Evolutionary conservation across 2,797 vertebrate genomes (phyloP), one percentile per base, ranked within the genome.

Genomic region (Eremophila alpestris): DNA sequence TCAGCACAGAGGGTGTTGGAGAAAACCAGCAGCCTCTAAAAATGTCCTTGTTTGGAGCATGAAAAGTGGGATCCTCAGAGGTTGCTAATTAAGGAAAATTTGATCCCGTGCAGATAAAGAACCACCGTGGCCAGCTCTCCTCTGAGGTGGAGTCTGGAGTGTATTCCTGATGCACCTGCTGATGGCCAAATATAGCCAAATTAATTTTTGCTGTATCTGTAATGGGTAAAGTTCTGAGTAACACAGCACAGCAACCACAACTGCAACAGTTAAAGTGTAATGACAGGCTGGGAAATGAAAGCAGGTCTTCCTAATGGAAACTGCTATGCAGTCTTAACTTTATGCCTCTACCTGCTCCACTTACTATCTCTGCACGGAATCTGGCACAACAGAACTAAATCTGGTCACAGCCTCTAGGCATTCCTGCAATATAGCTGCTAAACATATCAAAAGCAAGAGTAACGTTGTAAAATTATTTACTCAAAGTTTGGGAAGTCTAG

Each of bases 291-390:
- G 87, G 74, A 86, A 92, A 92, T 81, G 77, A 83, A 81, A 90
- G 67, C 92, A 82, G 86, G 74, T 88, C 90, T 90, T 83, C 48
- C 77, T 92, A 88, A 92, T 81, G 86, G 83, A 70, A 96, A 65
- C 94, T 69, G 90, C 87, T 81, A 79, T 75, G 83, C 95, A 92
- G 41, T 85, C 90, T 93, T 93, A 81, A 71, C 92, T 93, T 93
- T 85, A 91, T 94, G 94, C 94, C 80, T 95, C 90, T 89, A 80
- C 94, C 90, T 90, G 92, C 83, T 93, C 88, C 94, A 88, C 88
- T 94, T 93, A 88, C 13, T 0, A 56, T 74, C 92, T 87, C 64
- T 36, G 63, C 64, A 46, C 38, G 19, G 83, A 91, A 83, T 80
- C 90, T 70, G 87, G 85, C 93, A 95, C 88, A 88, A 88, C 56